Conservation (phyloP, 35 echinoderm and acorn worm genomes). For the Amphiura filiformis region DNA sequence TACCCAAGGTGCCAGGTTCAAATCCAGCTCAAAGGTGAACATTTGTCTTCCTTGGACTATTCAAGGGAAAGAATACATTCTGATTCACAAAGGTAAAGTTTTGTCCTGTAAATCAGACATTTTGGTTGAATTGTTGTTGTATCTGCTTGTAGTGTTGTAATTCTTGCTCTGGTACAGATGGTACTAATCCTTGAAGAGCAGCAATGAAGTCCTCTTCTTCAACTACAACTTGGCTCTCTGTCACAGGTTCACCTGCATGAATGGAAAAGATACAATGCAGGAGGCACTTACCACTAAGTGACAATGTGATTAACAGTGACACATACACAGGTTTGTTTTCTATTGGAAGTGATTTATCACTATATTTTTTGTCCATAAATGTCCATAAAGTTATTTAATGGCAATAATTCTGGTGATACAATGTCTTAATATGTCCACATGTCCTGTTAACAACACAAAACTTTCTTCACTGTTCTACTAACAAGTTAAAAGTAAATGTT, state of each 20-base stretch:
- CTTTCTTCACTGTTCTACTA: no score
- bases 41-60: no score
- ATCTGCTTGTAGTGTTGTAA: conserved; percentile 77
- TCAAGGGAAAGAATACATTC: no score
- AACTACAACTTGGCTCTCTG: conserved; percentile 60
- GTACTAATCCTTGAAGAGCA: conserved; percentile 67
- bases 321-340: background rate
- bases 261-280: background rate
- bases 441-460: no score
- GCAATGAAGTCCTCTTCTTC: conserved; percentile 66
- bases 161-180: conserved; percentile 80
- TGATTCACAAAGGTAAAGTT: no score
- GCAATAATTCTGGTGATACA: no score
- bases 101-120: conserved; percentile 33
- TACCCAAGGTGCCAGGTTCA: no score
- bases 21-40: no score
- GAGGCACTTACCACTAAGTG: background rate
- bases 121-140: conserved; percentile 53
- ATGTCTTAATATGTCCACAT: no score
- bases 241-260: conserved; percentile 46
- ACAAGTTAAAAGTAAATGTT: no score
- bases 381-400: background rate
- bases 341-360: background rate
- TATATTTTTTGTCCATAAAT: background rate
- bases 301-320: background rate